A percentile compares a stretch with the other conserved stretches of the same genome.
These are phyloP conservation scores for Tortrix viridana DNA, from an alignment of 2,888 invertebrate genomes.

Conservation along the genomic window DNA sequence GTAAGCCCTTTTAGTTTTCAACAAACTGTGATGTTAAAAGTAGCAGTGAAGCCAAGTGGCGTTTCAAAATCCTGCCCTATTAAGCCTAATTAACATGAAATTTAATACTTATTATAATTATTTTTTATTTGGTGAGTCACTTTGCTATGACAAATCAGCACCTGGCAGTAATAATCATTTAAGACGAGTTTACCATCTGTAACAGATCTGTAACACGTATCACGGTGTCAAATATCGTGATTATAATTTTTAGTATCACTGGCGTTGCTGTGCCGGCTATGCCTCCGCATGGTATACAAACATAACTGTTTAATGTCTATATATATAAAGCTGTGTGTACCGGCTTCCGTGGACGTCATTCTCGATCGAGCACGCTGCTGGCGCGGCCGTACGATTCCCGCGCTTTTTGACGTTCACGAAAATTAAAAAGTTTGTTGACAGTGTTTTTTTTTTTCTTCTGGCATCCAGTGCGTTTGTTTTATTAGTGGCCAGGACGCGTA, in stretches of 20 bases:
- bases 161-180: slow-evolving; percentile 17
- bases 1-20: not conserved
- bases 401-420: slow-evolving; percentile 56
- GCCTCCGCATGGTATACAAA: slow-evolving; percentile 62
- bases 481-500: slow-evolving; percentile 59
- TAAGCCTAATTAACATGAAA: not conserved
- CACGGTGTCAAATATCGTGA: slow-evolving; percentile 9
- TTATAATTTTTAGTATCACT: slow-evolving; percentile 18
- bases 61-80: not conserved
- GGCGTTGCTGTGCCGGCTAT: slow-evolving; percentile 51
- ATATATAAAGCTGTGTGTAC: slow-evolving; percentile 68
- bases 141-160: slow-evolving; percentile 10
- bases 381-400: slow-evolving; percentile 65
- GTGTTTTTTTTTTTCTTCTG: slow-evolving; percentile 23
- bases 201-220: too few relatives aligned
- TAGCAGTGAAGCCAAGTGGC: not conserved
- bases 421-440: slow-evolving; percentile 50
- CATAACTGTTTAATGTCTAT: slow-evolving; percentile 79
- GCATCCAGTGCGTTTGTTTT: slow-evolving; percentile 57
- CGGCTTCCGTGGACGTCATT: slow-evolving; percentile 80
- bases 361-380: slow-evolving; percentile 63
- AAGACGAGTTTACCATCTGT: slow-evolving; percentile 17
- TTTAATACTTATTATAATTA: slow-evolving; percentile 1
- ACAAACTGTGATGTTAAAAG: not conserved
- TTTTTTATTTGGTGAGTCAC: slow-evolving; percentile 5